phyloP scores from a whole-genome alignment of 2,113 vertebrate species.

The Muscicapa adusta region DNA sequence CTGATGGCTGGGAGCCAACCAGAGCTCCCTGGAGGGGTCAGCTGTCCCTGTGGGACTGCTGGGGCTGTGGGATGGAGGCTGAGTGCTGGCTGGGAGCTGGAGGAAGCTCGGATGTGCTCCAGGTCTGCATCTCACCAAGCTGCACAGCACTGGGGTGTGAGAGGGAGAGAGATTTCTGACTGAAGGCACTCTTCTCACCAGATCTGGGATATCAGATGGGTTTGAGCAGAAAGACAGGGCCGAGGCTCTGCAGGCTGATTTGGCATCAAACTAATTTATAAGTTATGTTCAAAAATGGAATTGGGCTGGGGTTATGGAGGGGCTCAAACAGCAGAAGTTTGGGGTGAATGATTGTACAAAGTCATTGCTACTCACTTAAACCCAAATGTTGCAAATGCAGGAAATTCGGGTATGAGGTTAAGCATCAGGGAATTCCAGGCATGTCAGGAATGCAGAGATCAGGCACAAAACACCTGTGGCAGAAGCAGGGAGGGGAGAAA shows the following conservation, averaged over 20 bases:
- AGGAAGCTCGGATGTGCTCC: background rate
- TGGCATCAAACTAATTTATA: background rate
- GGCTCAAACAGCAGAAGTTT: background rate
- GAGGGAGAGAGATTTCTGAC: background rate
- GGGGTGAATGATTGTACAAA: background rate
- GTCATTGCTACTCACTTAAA: background rate
- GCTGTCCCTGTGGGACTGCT: accelerated
- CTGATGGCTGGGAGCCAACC: background rate
- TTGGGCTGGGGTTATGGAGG: background rate
- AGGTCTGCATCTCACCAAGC: background rate
- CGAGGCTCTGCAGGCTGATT: background rate
- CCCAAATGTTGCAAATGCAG: conserved; percentile 2
- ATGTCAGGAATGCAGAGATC: conserved; percentile 28
- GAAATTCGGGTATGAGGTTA: background rate
- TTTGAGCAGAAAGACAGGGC: background rate
- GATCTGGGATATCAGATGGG: background rate
- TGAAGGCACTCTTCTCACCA: background rate
- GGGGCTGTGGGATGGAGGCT: accelerated
- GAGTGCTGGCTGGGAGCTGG: background rate
- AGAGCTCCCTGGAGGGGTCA: background rate
- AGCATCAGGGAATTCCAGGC: conserved; percentile 13
- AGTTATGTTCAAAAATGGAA: background rate
- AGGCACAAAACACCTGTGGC: conserved; percentile 38
- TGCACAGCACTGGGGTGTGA: background rate
- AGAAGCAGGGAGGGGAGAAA: background rate